phyloP scores from a whole-genome alignment of 2,888 invertebrate species.

The Agrilus biguttatus region DNA sequence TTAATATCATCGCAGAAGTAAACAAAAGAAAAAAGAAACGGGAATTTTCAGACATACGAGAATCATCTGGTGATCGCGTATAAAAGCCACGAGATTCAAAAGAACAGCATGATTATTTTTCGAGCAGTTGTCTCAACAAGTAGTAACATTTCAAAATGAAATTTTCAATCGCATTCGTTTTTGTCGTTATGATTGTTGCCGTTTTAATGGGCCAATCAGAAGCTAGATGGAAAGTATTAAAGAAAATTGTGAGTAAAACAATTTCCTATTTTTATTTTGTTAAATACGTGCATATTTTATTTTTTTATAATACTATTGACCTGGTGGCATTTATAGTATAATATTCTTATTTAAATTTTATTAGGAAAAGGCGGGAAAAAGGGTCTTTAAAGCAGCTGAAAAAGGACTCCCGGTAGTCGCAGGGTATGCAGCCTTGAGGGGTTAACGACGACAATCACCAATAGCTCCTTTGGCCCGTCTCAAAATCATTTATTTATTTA shows the following conservation, averaged over 20 bases:
- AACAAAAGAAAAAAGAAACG: too few species aligned
- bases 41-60: too few species aligned
- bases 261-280: background rate
- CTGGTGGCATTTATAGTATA: too few species aligned
- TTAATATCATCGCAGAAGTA: too few species aligned
- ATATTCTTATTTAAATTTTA: constrained; percentile 2
- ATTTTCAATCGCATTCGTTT: constrained; percentile 10
- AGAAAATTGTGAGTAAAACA: constrained; percentile 16
- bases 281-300: too few species aligned
- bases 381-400: constrained; percentile 9
- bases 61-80: too few species aligned
- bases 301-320: too few species aligned
- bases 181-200: constrained; percentile 9
- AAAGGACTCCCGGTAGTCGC: constrained; percentile 7
- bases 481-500: too few species aligned
- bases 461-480: too few species aligned
- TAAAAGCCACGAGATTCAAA: too few species aligned
- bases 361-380: constrained; percentile 10
- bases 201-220: constrained; percentile 12
- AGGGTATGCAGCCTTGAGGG: constrained; percentile 6
- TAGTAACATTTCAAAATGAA: constrained; percentile 7
- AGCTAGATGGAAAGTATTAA: constrained; percentile 17
- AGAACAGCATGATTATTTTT: too few species aligned
- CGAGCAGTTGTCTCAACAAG: too few species aligned
- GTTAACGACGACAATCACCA: background rate